A percentile compares a stretch with the other conserved stretches of the same genome.
Conservation (phyloP, 2,113 vertebrate genomes). For the Amazona guildingii region DNA sequence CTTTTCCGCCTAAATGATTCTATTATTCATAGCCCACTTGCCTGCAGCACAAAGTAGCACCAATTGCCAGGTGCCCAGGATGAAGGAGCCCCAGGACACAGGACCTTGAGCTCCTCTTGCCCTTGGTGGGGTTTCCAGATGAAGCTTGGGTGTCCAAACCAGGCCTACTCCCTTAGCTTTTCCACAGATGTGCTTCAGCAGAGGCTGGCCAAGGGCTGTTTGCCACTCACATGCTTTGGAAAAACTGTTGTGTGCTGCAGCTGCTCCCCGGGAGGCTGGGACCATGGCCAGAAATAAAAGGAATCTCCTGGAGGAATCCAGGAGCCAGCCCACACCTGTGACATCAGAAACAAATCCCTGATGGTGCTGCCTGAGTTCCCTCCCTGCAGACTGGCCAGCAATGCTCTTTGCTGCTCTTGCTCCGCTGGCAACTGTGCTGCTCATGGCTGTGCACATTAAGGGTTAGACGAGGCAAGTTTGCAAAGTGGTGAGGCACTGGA, state of each 20-base stretch:
- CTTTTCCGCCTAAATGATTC: not conserved
- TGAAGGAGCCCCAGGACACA: not conserved
- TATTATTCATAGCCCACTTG: not conserved
- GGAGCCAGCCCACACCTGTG: not conserved
- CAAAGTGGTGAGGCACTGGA: not conserved
- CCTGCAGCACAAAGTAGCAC: not conserved
- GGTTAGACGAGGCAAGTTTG: not conserved
- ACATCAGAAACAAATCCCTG: not conserved
- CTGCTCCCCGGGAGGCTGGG: not conserved
- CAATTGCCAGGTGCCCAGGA: not conserved
- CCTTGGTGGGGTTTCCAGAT: not conserved
- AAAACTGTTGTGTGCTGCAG: not conserved
- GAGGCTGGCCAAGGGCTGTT: not conserved
- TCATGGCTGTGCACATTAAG: not conserved
- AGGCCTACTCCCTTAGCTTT: not conserved
- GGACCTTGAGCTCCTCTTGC: not conserved
- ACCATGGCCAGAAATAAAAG: slow-evolving; percentile 16
- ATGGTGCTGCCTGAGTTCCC: not conserved
- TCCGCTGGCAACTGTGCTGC: not conserved
- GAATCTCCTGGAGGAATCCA: not conserved
- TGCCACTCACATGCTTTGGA: not conserved
- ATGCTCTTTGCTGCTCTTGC: not conserved
- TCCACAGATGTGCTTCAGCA: not conserved
- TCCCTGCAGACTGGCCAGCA: not conserved
- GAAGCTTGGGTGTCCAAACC: not conserved